phyloP scores from a whole-genome alignment of 2,888 invertebrate species.

The Mesorhabditis belari region DNA sequence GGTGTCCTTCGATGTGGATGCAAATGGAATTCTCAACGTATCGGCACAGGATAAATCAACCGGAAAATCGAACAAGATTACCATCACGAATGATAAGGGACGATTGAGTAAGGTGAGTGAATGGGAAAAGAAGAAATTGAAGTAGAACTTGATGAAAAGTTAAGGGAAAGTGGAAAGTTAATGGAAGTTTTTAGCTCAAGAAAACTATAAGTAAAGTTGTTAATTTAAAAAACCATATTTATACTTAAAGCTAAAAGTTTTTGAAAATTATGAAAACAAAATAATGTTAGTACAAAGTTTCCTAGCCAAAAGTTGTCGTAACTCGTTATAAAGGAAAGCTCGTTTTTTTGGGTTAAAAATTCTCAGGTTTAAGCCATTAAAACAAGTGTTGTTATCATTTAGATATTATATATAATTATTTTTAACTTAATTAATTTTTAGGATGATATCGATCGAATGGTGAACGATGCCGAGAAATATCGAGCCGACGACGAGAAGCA shows the following conservation, averaged over 20 bases:
- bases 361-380: too few relatives aligned
- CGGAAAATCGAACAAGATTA: constrained; percentile 43
- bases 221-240: too few relatives aligned
- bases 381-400: background rate
- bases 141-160: constrained; percentile 28
- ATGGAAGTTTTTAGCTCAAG: constrained; percentile 1
- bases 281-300: too few relatives aligned
- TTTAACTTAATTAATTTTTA: constrained; percentile 65
- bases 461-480: constrained; percentile 87
- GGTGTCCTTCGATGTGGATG: constrained; percentile 55
- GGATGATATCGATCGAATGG: constrained; percentile 77
- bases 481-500: constrained; percentile 63
- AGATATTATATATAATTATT: background rate
- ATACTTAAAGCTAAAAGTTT: too few relatives aligned
- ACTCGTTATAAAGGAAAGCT: too few relatives aligned
- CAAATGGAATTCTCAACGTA: constrained; percentile 52
- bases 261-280: too few relatives aligned
- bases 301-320: too few relatives aligned
- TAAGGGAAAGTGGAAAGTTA: background rate
- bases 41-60: constrained; percentile 48
- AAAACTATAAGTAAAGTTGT: too few relatives aligned
- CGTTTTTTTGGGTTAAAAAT: background rate
- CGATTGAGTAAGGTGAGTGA: background rate
- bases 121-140: too few relatives aligned
- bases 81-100: constrained; percentile 61